These are phyloP conservation scores for Agrypnia vestita DNA, from an alignment of 1,140 invertebrate genomes.

Conservation along the genomic window DNA sequence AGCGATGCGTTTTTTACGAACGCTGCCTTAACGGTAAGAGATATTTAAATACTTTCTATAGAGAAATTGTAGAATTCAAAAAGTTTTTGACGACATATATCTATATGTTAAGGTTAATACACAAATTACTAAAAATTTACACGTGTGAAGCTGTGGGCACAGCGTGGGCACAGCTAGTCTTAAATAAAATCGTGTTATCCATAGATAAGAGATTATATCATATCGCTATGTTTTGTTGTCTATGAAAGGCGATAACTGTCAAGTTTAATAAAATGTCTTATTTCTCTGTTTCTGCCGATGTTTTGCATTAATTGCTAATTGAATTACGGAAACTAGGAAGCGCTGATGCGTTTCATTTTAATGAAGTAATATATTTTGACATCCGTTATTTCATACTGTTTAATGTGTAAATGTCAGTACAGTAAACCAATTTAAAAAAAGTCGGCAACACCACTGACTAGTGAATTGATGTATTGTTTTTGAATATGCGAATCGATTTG, in stretches of 20 bases:
- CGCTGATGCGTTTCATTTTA: not conserved
- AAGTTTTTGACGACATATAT: too few species aligned
- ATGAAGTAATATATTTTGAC: not conserved
- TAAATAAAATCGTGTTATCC: too few species aligned
- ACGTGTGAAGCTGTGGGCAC: too few species aligned
- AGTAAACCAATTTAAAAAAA: not conserved
- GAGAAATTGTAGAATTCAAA: too few species aligned
- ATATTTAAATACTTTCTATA: too few species aligned
- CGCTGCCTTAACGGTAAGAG: too few species aligned
- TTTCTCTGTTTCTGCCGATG: not conserved
- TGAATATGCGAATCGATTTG: too few species aligned
- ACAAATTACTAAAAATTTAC: too few species aligned
- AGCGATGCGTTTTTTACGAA: too few species aligned
- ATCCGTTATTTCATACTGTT: not conserved
- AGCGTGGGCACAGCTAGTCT: too few species aligned
- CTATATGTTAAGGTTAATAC: too few species aligned
- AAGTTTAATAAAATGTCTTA: constrained; percentile 1
- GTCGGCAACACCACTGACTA: not conserved
- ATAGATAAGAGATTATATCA: not conserved
- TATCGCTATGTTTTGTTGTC: not conserved
- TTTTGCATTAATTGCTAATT: constrained; percentile 9
- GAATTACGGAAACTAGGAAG: constrained; percentile 1
- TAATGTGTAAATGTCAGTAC: not conserved
- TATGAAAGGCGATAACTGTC: constrained; percentile 26
- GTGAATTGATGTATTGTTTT: too few species aligned